Evolutionary conservation across 2,113 vertebrate species (phyloP).

Genomic region (Alexandromys fortis): DNA sequence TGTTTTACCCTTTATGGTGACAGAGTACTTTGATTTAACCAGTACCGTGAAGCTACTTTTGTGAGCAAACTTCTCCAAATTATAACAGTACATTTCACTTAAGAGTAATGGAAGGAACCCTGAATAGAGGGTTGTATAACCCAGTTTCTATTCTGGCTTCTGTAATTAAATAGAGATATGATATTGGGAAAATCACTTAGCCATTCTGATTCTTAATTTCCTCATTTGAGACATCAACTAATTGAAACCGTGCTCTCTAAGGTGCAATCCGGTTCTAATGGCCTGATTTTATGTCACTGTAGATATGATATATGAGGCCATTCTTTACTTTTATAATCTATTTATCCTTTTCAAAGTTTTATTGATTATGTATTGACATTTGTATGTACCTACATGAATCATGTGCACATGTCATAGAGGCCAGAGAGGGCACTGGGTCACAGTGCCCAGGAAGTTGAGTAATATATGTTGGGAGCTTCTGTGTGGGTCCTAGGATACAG

Average conservation of each 20-base stretch:
- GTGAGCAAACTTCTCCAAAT: background rate
- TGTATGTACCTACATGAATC: background rate
- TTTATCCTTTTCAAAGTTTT: background rate
- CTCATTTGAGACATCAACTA: conserved; percentile 72
- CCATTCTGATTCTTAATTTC: conserved; percentile 67
- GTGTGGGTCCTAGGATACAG: background rate
- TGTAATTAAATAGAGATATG: conserved; percentile 71
- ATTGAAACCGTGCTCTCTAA: conserved; percentile 69
- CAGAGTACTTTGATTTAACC: background rate
- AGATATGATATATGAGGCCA: background rate
- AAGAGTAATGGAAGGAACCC: background rate
- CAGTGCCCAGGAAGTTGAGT: background rate
- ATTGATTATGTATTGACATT: background rate
- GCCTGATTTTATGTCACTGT: conserved; percentile 36
- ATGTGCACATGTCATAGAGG: background rate
- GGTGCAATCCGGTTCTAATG: background rate
- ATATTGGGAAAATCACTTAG: conserved; percentile 75
- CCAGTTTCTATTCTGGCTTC: conserved; percentile 68
- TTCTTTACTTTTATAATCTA: background rate
- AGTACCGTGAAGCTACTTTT: background rate
- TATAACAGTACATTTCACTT: background rate
- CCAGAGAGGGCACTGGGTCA: background rate
- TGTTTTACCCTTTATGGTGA: background rate
- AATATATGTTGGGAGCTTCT: too few relatives aligned
- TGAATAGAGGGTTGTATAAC: conserved; percentile 53